Evolutionary conservation across 2,113 vertebrate species (phyloP).

Genomic region (Oxyura jamaicensis): DNA sequence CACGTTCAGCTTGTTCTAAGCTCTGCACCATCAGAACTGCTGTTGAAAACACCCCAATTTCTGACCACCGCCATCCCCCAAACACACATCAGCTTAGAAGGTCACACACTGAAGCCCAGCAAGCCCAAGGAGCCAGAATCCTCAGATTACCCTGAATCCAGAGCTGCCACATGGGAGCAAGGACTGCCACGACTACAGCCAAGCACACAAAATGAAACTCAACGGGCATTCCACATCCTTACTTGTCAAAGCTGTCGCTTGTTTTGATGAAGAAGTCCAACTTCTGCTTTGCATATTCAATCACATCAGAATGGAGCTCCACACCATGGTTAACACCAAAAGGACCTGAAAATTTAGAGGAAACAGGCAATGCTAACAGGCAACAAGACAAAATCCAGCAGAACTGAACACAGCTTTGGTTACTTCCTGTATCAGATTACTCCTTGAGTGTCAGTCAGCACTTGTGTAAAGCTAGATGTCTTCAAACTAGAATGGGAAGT

Average conservation of each 20-base stretch:
- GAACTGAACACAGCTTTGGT: neutral
- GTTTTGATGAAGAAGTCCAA: constrained; percentile 95
- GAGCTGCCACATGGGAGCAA: neutral
- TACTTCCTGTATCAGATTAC: neutral
- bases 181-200: neutral
- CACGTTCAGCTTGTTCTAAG: neutral
- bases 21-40: neutral
- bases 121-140: constrained; percentile 44
- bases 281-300: constrained; percentile 94
- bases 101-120: constrained; percentile 51
- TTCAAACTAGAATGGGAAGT: neutral
- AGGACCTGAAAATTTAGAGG: constrained; percentile 80
- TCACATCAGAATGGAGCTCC: constrained; percentile 93
- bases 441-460: rapidly evolving
- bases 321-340: constrained; percentile 96
- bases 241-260: constrained; percentile 97
- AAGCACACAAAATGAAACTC: neutral
- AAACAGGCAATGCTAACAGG: neutral
- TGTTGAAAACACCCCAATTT: neutral
- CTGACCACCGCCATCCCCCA: neutral
- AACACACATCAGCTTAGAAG: neutral
- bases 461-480: neutral
- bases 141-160: constrained; percentile 49
- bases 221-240: neutral
- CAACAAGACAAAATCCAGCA: neutral